Evolutionary conservation across 2,113 vertebrate genomes (phyloP), one percentile per base, ranked within the genome.

Genomic region (Leptosomus discolor): DNA sequence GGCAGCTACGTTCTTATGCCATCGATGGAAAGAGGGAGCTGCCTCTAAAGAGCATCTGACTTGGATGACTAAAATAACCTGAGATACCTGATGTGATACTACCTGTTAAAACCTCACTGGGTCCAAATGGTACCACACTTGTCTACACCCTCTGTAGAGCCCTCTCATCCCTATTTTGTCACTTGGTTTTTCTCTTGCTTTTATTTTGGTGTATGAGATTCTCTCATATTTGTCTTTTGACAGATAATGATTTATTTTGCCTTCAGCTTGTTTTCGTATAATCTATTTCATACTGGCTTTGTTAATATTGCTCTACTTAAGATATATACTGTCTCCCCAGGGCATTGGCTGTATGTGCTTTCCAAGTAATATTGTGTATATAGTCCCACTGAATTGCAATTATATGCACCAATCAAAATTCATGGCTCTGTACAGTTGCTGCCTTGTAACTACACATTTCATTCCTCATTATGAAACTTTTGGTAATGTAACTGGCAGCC

Each of bases 321-420:
- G 71, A 86, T 58, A 88, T 50, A 86, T 77, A 46, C 32, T 85
- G n/a, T 92, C n/a, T 86, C 88, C 60, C 64, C 2, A 2, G 51
- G 85, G 75, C 46, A 75, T 32, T 90, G 43, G 45, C 27, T 91
- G 13, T 91, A 45, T 82, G 39, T 92, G 5, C n/a, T 92, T 92
- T 77, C 29, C 79, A 86, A 78, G 46, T 88, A 88, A 67, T 86
- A 67, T 54, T 78, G 64, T 85, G 21, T 80, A 68, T 88, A 63
- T 92, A 83, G 92, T 92, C n/a, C 39, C 48, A 70, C 75, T 70
- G 85, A 86, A 88, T 77, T 95, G 54, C 71, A 97, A 51, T 95
- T 94, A 67, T 86, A 95, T 60, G 46, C 3, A 4, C 82, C 95
- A 95, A 23, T 91, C 88, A 86, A 92, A 96, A 92, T 86, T 90